Evolutionary conservation across 1,140 invertebrate species (phyloP), one percentile per base, ranked within the genome.

Genomic region (Philotrypesis tridentata): DNA sequence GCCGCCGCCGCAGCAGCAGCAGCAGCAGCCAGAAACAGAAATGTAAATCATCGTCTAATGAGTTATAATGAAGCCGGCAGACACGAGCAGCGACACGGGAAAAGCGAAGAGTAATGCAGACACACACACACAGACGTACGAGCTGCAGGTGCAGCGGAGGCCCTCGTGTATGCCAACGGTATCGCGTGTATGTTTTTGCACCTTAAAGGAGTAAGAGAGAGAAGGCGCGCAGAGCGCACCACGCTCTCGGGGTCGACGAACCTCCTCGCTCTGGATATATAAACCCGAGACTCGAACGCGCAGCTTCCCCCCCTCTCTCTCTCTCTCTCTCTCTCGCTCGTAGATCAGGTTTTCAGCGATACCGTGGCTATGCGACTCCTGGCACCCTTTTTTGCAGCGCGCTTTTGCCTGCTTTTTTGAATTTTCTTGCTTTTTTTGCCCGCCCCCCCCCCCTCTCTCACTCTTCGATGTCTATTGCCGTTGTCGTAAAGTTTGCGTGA

Each of bases 121-220:
- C 61, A 63, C 11, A 65, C 61, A 29, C 23, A 65, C n/a, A 25
- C 23, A 65, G 12, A 12, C 7, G 27, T 33, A 48, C 9, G 70
- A 78, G 84, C 82, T 80, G 80, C 82, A 48, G 74, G 55, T 43
- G 73, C 31, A 81, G 71, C 65, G 25, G 84, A 83, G 87, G 86
- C 87, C 87, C 87, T 55, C 48, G 48, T 55, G 48, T 55, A 87
- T 88, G 86, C 87, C 88, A 90, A 90, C 90, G 89, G 89, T 88
- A 91, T 90, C 90, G 88, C 90, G 88, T 89, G 89, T 89, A 87
- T 85, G 88, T 90, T 91, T 90, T 90, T 91, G 87, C 90, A 87
- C 87, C 87, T 87, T 87, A 86, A 89, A 86, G 87, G 89, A 85
- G 85, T 55, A 55, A 55, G 21, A 55, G 48, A 55, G 48, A 55